phyloP scores from a whole-genome alignment of 2,888 invertebrate genomes.

The Diaperis boleti region DNA sequence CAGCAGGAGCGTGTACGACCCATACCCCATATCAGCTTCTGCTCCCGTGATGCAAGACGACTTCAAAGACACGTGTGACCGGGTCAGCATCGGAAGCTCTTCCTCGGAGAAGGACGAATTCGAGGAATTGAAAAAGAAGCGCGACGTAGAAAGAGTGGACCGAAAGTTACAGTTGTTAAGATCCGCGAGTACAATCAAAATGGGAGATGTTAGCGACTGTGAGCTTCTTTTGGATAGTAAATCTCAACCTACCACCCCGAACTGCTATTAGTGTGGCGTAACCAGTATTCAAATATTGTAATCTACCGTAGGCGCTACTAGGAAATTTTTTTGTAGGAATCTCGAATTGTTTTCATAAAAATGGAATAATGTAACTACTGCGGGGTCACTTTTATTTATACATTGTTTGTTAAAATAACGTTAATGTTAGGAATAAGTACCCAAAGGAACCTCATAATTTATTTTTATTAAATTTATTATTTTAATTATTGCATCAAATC shows the following conservation, averaged over 20 bases:
- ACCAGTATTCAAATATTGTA: slow-evolving; percentile 25
- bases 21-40: slow-evolving; percentile 51
- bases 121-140: slow-evolving; percentile 77
- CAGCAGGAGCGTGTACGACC: slow-evolving; percentile 50
- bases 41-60: slow-evolving; percentile 50
- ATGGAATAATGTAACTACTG: no score
- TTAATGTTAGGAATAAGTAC: no score
- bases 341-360: no score
- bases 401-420: no score
- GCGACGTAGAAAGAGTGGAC: slow-evolving; percentile 75
- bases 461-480: no score
- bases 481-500: no score
- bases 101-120: slow-evolving; percentile 64
- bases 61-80: slow-evolving; percentile 55
- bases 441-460: no score
- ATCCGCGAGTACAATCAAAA: slow-evolving; percentile 46
- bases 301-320: not conserved
- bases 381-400: no score
- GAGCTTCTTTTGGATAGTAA: slow-evolving; percentile 16
- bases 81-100: slow-evolving; percentile 63
- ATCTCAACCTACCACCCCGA: slow-evolving; percentile 14
- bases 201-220: slow-evolving; percentile 13
- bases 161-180: slow-evolving; percentile 52
- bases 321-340: no score
- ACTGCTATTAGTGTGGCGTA: slow-evolving; percentile 18